Evolutionary conservation across 2,888 invertebrate genomes (phyloP).

Genomic region (Adelognathus sp.): DNA sequence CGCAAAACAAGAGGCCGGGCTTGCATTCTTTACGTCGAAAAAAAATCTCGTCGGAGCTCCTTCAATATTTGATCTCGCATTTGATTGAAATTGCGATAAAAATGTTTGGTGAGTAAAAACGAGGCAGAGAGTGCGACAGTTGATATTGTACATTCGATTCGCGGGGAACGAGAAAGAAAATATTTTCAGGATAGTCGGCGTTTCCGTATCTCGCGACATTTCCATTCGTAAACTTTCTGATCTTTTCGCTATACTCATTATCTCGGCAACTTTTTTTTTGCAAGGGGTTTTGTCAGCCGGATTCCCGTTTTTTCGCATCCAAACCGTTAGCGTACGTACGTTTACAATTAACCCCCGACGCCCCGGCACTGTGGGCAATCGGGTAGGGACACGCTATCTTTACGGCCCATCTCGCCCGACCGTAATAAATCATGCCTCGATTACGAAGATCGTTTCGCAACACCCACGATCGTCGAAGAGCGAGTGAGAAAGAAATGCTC

Average conservation of each 20-base stretch:
- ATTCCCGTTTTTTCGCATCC: slow-evolving; percentile 13
- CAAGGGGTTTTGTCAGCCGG: neutral
- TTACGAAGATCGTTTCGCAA: slow-evolving; percentile 72
- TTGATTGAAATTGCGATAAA: slow-evolving; percentile 36
- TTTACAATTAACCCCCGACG: slow-evolving; percentile 48
- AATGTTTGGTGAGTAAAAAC: neutral
- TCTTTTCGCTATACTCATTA: slow-evolving; percentile 10
- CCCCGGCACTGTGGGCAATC: slow-evolving; percentile 32
- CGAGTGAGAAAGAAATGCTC: slow-evolving; percentile 18
- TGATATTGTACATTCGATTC: slow-evolving; percentile 25
- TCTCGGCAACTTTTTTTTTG: slow-evolving; percentile 24
- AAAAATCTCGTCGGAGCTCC: slow-evolving; percentile 15
- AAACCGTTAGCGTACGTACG: slow-evolving; percentile 3
- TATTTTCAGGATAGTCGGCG: slow-evolving; percentile 17
- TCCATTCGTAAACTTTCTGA: neutral
- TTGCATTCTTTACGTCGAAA: neutral
- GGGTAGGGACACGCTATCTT: slow-evolving; percentile 63
- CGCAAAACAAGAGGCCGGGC: too few species aligned
- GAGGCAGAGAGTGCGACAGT: slow-evolving; percentile 1
- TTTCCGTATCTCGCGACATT: neutral
- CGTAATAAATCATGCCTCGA: slow-evolving; percentile 70
- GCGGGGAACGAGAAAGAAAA: neutral
- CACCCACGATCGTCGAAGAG: slow-evolving; percentile 63
- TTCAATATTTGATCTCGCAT: slow-evolving; percentile 46
- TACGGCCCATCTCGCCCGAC: slow-evolving; percentile 65